Conservation (phyloP, 2,888 invertebrate genomes). For the Lasioglossum vierecki region DNA sequence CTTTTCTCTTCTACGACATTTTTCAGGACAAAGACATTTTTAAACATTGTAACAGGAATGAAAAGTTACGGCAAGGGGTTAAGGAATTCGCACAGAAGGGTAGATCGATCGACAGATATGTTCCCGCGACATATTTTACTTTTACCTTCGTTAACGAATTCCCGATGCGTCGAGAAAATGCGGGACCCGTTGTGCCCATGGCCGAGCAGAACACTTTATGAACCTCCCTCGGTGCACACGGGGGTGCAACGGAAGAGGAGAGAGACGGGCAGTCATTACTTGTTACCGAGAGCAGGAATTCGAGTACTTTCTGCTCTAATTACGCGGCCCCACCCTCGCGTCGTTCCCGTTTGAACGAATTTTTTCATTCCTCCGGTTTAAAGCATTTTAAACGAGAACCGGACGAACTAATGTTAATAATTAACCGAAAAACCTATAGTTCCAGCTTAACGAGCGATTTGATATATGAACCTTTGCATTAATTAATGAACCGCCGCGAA, state of each 20-base stretch:
- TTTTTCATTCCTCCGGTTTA: constrained; percentile 36
- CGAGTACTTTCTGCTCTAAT: constrained; percentile 66
- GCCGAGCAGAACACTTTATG: constrained; percentile 22
- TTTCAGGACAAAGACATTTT: no score
- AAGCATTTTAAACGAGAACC: neutral
- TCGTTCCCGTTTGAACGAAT: constrained; percentile 54
- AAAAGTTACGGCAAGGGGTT: no score
- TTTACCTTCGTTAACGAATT: constrained; percentile 33
- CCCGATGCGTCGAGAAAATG: constrained; percentile 11
- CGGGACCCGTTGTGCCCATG: constrained; percentile 10
- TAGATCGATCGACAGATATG: neutral
- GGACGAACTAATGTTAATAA: constrained; percentile 1
- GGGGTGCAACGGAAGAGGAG: neutral
- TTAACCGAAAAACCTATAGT: neutral
- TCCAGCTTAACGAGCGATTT: neutral
- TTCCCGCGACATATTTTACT: constrained; percentile 28
- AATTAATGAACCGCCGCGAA: neutral
- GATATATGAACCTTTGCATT: neutral
- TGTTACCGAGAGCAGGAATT: constrained; percentile 31
- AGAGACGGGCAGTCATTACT: constrained; percentile 12
- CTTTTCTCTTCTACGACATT: no score
- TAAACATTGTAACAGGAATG: no score
- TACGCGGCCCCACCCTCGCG: constrained; percentile 27
- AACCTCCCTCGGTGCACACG: neutral
- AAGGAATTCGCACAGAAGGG: neutral